A percentile compares a stretch with the other conserved stretches of the same genome.
These are phyloP conservation scores for Leptura quadrifasciata DNA, from an alignment of 2,888 invertebrate genomes.

Conservation along the genomic window DNA sequence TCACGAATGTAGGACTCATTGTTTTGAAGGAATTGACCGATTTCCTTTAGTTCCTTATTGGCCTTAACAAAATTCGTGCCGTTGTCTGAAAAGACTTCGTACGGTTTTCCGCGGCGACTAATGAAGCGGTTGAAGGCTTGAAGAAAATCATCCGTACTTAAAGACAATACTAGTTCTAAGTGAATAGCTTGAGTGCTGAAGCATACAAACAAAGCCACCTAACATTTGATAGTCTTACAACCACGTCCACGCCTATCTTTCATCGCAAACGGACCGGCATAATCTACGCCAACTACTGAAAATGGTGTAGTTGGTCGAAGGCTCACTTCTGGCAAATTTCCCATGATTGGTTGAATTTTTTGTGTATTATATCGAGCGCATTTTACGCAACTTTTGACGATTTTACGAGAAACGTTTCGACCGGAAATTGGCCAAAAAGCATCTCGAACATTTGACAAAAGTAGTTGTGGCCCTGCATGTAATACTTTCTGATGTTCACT, in stretches of 20 bases:
- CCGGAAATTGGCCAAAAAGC: slow-evolving; percentile 10
- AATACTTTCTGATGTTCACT: background rate
- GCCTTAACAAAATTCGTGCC: slow-evolving; percentile 8
- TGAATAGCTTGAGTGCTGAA: background rate
- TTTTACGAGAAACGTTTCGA: background rate
- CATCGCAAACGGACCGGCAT: slow-evolving; percentile 16
- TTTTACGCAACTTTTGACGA: background rate
- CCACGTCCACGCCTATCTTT: background rate
- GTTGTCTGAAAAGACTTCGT: background rate
- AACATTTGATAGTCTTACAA: background rate
- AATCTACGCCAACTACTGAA: background rate
- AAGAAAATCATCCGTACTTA: slow-evolving; percentile 1
- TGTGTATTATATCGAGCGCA: background rate
- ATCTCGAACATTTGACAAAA: slow-evolving; percentile 1
- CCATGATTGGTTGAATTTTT: background rate
- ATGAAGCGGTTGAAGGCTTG: background rate
- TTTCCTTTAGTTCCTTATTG: background rate
- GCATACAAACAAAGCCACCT: slow-evolving; percentile 9
- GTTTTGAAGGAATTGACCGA: background rate
- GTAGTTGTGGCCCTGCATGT: slow-evolving; percentile 8
- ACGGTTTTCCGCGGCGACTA: background rate
- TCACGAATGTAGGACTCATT: background rate
- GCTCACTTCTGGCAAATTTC: background rate
- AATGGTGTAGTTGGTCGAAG: slow-evolving; percentile 1
- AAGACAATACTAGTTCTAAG: background rate